phyloP scores from a whole-genome alignment of 2,888 invertebrate genomes.

The Lithosia quadra region DNA sequence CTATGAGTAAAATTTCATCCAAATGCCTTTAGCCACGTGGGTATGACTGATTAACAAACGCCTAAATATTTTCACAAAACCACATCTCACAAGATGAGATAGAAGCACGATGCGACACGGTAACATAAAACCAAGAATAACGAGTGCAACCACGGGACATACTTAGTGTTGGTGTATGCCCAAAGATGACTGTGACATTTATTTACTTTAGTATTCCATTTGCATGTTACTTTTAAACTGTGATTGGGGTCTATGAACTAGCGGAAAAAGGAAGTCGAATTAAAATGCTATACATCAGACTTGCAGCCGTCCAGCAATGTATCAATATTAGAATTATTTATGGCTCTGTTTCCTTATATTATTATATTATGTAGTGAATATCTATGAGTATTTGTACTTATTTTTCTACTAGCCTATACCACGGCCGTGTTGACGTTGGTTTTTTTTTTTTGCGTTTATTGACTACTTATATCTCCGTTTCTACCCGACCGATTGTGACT shows the following conservation, averaged over 20 bases:
- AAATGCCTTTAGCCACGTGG: too few relatives aligned
- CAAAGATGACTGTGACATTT: conserved; percentile 1
- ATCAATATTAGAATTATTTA: conserved; percentile 51
- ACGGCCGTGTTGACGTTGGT: too few relatives aligned
- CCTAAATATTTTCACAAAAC: too few relatives aligned
- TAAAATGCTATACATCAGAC: conserved; percentile 47
- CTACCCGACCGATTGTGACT: too few relatives aligned
- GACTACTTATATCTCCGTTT: too few relatives aligned
- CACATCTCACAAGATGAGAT: background rate
- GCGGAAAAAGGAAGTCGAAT: conserved; percentile 54
- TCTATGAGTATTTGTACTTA: conserved; percentile 34
- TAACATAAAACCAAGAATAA: background rate
- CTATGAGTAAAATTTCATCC: too few relatives aligned
- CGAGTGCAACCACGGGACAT: background rate
- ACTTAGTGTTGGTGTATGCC: background rate
- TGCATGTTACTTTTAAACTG: conserved; percentile 40
- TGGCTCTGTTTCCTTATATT: conserved; percentile 41
- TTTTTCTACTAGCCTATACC: too few relatives aligned
- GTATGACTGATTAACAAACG: too few relatives aligned
- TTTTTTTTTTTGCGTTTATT: too few relatives aligned
- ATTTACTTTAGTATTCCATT: conserved; percentile 34
- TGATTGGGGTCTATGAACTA: conserved; percentile 50
- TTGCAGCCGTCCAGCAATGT: conserved; percentile 31
- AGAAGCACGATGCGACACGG: background rate
- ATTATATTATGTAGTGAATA: conserved; percentile 47